Evolutionary conservation across 2,113 vertebrate species (phyloP).

Genomic region (Ophiodon elongatus): DNA sequence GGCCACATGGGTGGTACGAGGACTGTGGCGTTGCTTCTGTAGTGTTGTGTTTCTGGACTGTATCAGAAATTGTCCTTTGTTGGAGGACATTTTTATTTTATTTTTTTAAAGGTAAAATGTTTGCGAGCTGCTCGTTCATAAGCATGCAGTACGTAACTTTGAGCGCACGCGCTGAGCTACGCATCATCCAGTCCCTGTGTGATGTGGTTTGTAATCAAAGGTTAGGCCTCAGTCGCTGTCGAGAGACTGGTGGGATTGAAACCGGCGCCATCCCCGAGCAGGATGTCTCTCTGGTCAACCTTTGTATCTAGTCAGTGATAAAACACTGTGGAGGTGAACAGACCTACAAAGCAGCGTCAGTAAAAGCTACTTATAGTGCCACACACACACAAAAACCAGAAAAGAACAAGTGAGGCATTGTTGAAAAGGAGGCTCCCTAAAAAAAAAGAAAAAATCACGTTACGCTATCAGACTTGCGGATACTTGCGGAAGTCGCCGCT

Average conservation of each 20-base stretch:
- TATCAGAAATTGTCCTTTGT: neutral
- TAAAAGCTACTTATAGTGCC: slow-evolving; percentile 38
- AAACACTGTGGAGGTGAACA: slow-evolving; percentile 59
- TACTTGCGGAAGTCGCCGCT: slow-evolving; percentile 60
- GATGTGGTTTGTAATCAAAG: slow-evolving; percentile 59
- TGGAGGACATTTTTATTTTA: neutral
- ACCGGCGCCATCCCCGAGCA: slow-evolving; percentile 51
- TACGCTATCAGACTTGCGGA: slow-evolving; percentile 59
- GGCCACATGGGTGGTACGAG: neutral
- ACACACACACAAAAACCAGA: slow-evolving; percentile 42
- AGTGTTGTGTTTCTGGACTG: neutral
- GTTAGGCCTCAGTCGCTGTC: slow-evolving; percentile 24
- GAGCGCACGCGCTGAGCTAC: neutral
- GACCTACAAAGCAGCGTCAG: slow-evolving; percentile 29
- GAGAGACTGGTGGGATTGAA: slow-evolving; percentile 32
- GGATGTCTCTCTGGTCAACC: slow-evolving; percentile 62
- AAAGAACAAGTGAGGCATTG: slow-evolving; percentile 72
- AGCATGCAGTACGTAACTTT: neutral
- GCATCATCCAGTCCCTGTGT: neutral
- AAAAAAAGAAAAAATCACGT: slow-evolving; percentile 28
- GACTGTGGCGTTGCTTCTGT: neutral
- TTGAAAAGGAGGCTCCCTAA: slow-evolving; percentile 24
- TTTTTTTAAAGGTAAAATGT: neutral
- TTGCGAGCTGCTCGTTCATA: neutral
- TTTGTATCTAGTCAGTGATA: slow-evolving; percentile 59